Evolutionary conservation across 2,113 vertebrate genomes (phyloP).

Genomic region (Lamprologus lemairii): DNA sequence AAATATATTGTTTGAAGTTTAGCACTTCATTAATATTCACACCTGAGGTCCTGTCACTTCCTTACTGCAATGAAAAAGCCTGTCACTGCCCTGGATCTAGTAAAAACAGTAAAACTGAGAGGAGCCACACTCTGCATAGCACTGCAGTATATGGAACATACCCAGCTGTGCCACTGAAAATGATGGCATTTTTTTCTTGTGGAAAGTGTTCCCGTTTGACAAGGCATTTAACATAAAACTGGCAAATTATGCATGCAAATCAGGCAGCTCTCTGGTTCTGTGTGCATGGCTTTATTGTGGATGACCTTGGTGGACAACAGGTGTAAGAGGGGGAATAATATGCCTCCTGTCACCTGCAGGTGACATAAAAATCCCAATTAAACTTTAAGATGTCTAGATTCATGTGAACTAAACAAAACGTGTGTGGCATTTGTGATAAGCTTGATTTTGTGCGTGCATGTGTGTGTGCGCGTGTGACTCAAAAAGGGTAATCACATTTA

Average conservation of each 20-base stretch:
- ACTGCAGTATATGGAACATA: neutral
- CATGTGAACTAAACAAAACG: constrained; percentile 45
- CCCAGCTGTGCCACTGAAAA: neutral
- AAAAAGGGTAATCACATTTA: neutral
- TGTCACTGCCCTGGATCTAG: neutral
- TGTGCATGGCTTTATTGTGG: constrained; percentile 9
- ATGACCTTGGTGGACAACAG: constrained; percentile 66
- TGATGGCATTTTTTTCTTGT: neutral
- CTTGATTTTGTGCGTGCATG: neutral
- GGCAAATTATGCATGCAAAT: constrained; percentile 59
- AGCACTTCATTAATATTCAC: constrained; percentile 36
- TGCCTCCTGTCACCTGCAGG: constrained; percentile 47
- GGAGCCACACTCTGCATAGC: neutral
- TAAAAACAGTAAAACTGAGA: neutral
- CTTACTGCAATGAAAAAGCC: neutral
- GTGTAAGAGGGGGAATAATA: constrained; percentile 59
- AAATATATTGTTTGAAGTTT: constrained; percentile 26
- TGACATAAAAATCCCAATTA: constrained; percentile 69
- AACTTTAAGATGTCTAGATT: constrained; percentile 53
- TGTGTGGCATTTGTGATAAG: constrained; percentile 27
- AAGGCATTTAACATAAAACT: constrained; percentile 46
- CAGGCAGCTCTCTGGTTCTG: constrained; percentile 3
- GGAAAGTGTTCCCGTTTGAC: constrained; percentile 37
- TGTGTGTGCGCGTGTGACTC: neutral
- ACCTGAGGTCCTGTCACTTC: neutral